Conservation (phyloP, 2,113 vertebrate genomes). For the Tichodroma muraria region DNA sequence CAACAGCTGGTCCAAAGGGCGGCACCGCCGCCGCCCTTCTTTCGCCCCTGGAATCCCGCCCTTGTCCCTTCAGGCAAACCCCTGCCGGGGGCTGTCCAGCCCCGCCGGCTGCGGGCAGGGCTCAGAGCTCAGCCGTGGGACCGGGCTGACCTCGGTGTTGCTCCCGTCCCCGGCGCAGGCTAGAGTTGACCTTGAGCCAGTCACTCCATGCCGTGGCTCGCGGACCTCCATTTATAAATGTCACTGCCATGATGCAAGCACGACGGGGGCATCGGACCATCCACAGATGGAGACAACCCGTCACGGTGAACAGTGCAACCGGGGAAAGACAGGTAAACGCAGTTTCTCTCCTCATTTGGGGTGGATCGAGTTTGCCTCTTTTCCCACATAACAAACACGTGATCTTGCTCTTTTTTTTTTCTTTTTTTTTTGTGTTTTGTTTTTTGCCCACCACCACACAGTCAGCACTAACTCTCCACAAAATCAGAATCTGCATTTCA, state of each 20-base stretch:
- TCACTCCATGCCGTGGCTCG: background rate
- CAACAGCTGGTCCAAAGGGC: background rate
- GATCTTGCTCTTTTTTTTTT: background rate
- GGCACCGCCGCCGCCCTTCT: background rate
- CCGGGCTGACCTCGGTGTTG: background rate
- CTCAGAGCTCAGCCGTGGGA: background rate
- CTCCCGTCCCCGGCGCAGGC: background rate
- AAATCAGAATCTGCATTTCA: background rate
- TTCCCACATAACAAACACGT: background rate
- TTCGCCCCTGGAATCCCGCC: background rate
- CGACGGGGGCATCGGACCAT: background rate
- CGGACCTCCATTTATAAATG: background rate
- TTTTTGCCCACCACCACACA: background rate
- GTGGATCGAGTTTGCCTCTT: background rate
- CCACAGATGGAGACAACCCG: background rate
- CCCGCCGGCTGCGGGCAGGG: background rate
- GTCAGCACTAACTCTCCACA: background rate
- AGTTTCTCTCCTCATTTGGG: background rate
- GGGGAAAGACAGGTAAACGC: background rate
- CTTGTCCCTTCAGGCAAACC: background rate
- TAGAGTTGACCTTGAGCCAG: conserved; percentile 28
- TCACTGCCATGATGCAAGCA: background rate
- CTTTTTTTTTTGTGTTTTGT: no score
- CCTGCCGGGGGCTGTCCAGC: background rate
- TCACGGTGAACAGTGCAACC: background rate